These are phyloP conservation scores for Cyaniris semiargus DNA, from an alignment of 2,888 invertebrate species.

Conservation along the genomic window DNA sequence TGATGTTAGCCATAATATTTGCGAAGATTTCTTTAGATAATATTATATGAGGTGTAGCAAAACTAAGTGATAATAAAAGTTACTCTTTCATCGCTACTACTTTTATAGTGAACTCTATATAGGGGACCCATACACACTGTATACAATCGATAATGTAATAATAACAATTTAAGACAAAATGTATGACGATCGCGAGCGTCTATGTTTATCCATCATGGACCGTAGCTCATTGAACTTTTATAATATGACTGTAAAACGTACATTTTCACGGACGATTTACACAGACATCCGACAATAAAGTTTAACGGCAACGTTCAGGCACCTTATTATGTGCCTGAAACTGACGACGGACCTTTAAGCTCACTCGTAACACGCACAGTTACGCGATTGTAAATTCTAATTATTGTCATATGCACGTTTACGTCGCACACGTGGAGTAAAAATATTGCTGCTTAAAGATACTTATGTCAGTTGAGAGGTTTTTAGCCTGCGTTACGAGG, in stretches of 20 bases:
- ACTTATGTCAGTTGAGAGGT: not conserved
- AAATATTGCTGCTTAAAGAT: not conserved
- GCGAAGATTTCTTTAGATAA: too few species aligned
- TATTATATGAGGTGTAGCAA: too few species aligned
- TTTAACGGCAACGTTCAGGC: slow-evolving; percentile 7
- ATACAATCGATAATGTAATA: too few species aligned
- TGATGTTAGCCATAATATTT: too few species aligned
- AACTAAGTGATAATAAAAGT: too few species aligned
- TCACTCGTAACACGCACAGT: slow-evolving; percentile 15
- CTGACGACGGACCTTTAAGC: slow-evolving; percentile 13
- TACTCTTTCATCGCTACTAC: too few species aligned
- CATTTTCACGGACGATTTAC: slow-evolving; percentile 5
- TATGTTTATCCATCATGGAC: too few species aligned
- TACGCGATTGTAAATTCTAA: slow-evolving; percentile 14
- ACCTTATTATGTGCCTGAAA: slow-evolving; percentile 7
- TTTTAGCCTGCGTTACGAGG: too few species aligned
- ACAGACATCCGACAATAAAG: slow-evolving; percentile 8
- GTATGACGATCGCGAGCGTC: too few species aligned
- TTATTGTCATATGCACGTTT: not conserved
- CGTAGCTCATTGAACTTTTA: not conserved
- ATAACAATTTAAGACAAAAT: too few species aligned
- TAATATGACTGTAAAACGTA: not conserved
- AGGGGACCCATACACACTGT: too few species aligned
- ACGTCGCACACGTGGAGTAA: not conserved
- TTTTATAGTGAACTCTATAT: too few species aligned